phyloP scores from a whole-genome alignment of 2,888 invertebrate species.

The Teleogryllus oceanicus region DNA sequence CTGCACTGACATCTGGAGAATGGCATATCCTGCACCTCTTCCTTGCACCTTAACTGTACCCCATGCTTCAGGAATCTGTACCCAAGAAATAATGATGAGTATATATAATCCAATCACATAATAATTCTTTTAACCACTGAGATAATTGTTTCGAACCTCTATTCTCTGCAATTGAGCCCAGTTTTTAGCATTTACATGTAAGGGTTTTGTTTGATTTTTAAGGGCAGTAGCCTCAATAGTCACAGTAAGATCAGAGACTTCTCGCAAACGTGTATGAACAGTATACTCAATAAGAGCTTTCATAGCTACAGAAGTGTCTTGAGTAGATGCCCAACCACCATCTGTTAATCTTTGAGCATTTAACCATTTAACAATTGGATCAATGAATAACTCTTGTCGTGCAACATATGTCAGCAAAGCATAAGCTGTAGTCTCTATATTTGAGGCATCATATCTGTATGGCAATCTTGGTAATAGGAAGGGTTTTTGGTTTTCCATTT shows the following conservation, averaged over 20 bases:
- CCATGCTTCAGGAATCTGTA: constrained; percentile 87
- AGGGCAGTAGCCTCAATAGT: constrained; percentile 82
- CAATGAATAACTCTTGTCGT: constrained; percentile 74
- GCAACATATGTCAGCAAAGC: constrained; percentile 85
- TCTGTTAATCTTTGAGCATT: constrained; percentile 82
- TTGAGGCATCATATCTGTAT: constrained; percentile 83
- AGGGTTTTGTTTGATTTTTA: constrained; percentile 60
- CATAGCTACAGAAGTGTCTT: constrained; percentile 84
- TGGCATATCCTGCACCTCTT: constrained; percentile 89
- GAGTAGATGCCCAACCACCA: constrained; percentile 85
- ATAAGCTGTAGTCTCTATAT: constrained; percentile 90
- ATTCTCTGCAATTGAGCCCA: constrained; percentile 74
- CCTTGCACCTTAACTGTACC: constrained; percentile 91
- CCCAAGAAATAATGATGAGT: constrained; percentile 27
- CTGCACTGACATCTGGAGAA: constrained; percentile 88
- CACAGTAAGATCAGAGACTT: constrained; percentile 74
- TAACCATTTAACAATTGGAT: constrained; percentile 86
- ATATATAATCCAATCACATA: background rate
- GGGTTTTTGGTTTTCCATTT: constrained; percentile 86
- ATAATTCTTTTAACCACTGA: background rate
- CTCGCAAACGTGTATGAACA: constrained; percentile 75
- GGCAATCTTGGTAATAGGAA: constrained; percentile 84
- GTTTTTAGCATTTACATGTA: constrained; percentile 72
- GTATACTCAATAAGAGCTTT: constrained; percentile 88
- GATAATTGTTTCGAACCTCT: constrained; percentile 54